Base-by-base conservation (phyloP, 2,888 invertebrate genomes). In the Cephus sareptanus region DNA sequence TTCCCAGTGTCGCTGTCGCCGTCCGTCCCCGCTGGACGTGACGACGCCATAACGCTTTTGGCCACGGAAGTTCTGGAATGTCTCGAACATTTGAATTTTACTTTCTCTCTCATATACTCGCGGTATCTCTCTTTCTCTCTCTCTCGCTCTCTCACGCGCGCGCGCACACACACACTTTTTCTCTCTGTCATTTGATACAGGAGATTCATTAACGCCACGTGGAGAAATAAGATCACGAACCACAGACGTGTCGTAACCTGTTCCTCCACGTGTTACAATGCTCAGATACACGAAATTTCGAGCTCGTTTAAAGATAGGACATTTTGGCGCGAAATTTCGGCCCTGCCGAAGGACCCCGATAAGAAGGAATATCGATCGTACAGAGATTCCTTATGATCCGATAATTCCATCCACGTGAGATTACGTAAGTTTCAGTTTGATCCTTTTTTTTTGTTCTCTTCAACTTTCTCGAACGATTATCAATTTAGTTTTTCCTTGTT, bases 391-490 rank as follows among this genome's bases (percentile, higher is more conserved):
- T 40, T 9, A 23, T 23, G 23, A 23, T 9, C 1, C 56, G 56
- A 23, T 56, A 9, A 56, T 56, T 23, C 23, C 23, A 1, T 56
- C 0, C 56, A 9, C 56, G 56, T 56, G 23, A 56, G 9, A 23
- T 23, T 23, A 56, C 56, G 9, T 23, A 56, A 56, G 56, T 56
- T 23, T 56, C 9, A 1, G 23, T 56, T 56, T 23, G 56, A 56
- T 56, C 56, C 23, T 23, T 56, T 23, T 37, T 1, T 2, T 23
- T 15, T 40, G 0, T 37, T 37, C 12, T 35, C 3, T 0, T 35
- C 12, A 76, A 23, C 69, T 79, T 80, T 78, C 82, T 79, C 79
- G 71, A 77, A 79, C 75, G 79, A 80, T 81, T 76, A 74, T 74
- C 77, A 77, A 79, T 82, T 81, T 81, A 56, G 13, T 33, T 75